Evolutionary conservation across 2,888 invertebrate species (phyloP).

Genomic region (Notodonta ziczac): DNA sequence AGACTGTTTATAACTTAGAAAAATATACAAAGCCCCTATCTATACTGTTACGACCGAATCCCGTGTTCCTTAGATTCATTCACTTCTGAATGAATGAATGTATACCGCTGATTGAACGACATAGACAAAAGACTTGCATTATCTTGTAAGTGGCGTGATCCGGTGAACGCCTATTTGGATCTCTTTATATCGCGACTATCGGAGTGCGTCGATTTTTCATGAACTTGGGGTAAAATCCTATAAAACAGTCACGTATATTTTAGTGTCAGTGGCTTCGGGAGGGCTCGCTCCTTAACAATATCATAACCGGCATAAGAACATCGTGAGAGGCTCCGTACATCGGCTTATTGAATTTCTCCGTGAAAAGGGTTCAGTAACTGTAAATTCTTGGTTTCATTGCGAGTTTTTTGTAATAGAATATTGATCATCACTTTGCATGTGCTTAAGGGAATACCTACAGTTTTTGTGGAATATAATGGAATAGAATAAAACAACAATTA

Average conservation of each 20-base stretch:
- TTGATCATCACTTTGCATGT: slow-evolving; percentile 30
- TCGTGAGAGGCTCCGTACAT: slow-evolving; percentile 42
- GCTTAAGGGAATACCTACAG: neutral
- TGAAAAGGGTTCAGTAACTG: slow-evolving; percentile 57
- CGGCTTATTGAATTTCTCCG: slow-evolving; percentile 61
- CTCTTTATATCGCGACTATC: slow-evolving; percentile 63
- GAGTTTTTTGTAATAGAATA: slow-evolving; percentile 34
- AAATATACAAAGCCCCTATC: too few relatives aligned
- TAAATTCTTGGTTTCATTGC: slow-evolving; percentile 50
- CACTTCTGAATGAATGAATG: slow-evolving; percentile 53
- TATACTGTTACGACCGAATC: slow-evolving; percentile 36
- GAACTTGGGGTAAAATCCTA: slow-evolving; percentile 50
- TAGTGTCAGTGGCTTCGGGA: slow-evolving; percentile 62
- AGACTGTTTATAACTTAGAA: slow-evolving; percentile 25
- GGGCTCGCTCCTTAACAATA: slow-evolving; percentile 62
- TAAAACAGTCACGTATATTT: slow-evolving; percentile 72
- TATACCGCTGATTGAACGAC: slow-evolving; percentile 57
- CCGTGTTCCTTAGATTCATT: slow-evolving; percentile 51
- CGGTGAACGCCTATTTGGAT: slow-evolving; percentile 58
- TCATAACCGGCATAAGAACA: slow-evolving; percentile 58
- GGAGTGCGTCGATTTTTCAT: slow-evolving; percentile 57
- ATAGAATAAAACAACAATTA: neutral
- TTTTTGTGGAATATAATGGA: neutral
- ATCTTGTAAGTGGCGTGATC: slow-evolving; percentile 63
- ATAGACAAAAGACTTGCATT: slow-evolving; percentile 66